Percentiles rank a stretch among this genome's conserved stretches.
Evolutionary conservation across 2,113 vertebrate species (phyloP).

Genomic region (Eurystomus gularis): DNA sequence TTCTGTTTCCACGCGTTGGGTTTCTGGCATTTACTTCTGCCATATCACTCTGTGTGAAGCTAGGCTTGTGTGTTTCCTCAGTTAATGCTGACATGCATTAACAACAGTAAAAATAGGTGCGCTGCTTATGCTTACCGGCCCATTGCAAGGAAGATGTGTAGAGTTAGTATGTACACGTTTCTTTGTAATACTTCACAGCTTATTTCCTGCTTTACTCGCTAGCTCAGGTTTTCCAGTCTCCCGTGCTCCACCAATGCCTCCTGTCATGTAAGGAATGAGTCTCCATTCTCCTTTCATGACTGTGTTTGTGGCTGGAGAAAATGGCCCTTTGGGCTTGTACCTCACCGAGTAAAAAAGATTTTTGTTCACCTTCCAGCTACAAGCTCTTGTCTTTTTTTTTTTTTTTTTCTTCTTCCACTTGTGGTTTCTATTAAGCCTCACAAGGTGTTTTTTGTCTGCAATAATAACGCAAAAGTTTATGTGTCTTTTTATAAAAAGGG

Average conservation of each 20-base stretch:
- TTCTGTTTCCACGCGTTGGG: background rate
- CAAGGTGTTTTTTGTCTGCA: background rate
- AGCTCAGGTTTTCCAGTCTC: background rate
- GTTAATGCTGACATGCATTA: accelerated
- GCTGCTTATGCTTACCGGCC: background rate
- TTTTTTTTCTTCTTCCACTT: background rate
- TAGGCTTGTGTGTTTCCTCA: background rate
- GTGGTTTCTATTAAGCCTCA: background rate
- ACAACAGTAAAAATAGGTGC: background rate
- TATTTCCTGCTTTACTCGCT: slow-evolving; percentile 2
- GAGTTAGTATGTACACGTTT: background rate
- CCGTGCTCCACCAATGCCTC: background rate
- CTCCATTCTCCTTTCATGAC: background rate
- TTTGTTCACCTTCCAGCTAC: background rate
- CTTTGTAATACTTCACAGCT: background rate
- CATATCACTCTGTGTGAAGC: background rate
- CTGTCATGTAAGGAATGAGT: background rate
- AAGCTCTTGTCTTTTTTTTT: background rate
- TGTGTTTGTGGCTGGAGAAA: background rate
- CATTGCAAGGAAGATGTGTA: background rate
- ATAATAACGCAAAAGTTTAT: background rate
- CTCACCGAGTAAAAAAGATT: background rate
- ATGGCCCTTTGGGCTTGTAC: background rate
- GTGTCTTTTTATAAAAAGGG: background rate
- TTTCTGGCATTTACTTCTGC: background rate